A percentile compares a stretch with the other conserved stretches of the same genome.
phyloP scores from a whole-genome alignment of 2,888 invertebrate genomes.

The Lithophane ornitopus region DNA sequence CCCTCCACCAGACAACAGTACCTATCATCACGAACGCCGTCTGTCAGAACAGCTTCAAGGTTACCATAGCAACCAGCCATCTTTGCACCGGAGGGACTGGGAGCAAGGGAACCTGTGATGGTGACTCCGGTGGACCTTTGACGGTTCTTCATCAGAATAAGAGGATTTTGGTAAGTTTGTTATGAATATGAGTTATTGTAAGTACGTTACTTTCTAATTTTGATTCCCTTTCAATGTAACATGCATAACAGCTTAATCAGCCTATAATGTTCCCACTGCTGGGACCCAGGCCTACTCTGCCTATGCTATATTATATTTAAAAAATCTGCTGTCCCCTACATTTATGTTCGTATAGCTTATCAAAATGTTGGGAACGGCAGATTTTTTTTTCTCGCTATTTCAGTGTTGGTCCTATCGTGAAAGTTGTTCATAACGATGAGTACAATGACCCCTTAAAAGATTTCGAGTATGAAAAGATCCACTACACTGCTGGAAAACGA shows the following conservation, averaged over 20 bases:
- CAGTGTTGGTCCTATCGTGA: too few species aligned
- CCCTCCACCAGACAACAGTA: constrained; percentile 66
- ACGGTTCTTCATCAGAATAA: constrained; percentile 72
- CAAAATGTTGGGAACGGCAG: too few species aligned
- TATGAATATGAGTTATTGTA: not conserved
- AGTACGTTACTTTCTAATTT: not conserved
- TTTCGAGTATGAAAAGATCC: too few species aligned
- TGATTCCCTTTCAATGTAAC: not conserved
- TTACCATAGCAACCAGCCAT: constrained; percentile 80
- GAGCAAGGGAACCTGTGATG: constrained; percentile 87
- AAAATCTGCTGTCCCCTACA: too few species aligned
- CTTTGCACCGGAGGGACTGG: constrained; percentile 85
- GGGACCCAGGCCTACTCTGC: too few species aligned
- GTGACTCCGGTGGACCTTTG: constrained; percentile 85
- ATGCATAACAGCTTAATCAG: not conserved
- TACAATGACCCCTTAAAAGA: too few species aligned
- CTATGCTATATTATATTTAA: too few species aligned
- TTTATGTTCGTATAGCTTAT: too few species aligned
- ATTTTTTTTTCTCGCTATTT: too few species aligned
- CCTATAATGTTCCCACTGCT: too few species aligned
- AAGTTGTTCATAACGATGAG: too few species aligned
- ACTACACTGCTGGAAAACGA: too few species aligned
- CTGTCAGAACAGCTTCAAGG: constrained; percentile 83
- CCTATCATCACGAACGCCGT: constrained; percentile 79
- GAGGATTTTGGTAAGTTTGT: constrained; percentile 75